A percentile compares a stretch with the other conserved stretches of the same genome.
phyloP scores from a whole-genome alignment of 2,113 vertebrate genomes.

The Tiliqua scincoides region DNA sequence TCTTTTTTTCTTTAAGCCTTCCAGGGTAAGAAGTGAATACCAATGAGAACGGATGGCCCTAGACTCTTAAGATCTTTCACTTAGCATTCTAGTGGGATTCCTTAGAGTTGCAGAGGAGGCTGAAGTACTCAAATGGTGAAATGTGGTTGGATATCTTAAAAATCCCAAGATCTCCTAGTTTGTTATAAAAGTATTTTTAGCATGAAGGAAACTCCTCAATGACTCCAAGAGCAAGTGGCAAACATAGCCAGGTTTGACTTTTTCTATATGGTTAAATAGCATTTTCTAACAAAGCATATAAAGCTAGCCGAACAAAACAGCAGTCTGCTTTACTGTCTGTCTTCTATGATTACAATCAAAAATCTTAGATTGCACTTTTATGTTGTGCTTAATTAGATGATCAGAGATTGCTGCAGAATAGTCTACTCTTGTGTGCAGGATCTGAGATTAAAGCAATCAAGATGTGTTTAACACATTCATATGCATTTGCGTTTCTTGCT shows the following conservation, averaged over 20 bases:
- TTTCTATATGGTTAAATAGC: background rate
- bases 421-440: background rate
- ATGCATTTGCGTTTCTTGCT: constrained; percentile 28
- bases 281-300: background rate
- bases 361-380: background rate
- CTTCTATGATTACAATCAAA: background rate
- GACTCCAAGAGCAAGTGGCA: background rate
- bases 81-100: background rate
- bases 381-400: constrained; percentile 23
- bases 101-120: background rate
- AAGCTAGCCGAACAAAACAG: background rate
- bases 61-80: background rate
- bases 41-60: fast-evolving
- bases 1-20: background rate
- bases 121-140: fast-evolving
- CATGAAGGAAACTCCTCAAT: background rate
- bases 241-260: background rate
- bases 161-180: background rate
- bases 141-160: background rate
- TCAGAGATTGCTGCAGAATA: background rate
- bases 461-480: background rate
- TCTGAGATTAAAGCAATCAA: background rate
- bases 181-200: background rate
- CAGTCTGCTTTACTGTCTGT: background rate
- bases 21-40: fast-evolving